Evolutionary conservation across 2,113 vertebrate species (phyloP), one percentile per base, ranked within the genome.

Genomic region (Eleginops maclovinus): DNA sequence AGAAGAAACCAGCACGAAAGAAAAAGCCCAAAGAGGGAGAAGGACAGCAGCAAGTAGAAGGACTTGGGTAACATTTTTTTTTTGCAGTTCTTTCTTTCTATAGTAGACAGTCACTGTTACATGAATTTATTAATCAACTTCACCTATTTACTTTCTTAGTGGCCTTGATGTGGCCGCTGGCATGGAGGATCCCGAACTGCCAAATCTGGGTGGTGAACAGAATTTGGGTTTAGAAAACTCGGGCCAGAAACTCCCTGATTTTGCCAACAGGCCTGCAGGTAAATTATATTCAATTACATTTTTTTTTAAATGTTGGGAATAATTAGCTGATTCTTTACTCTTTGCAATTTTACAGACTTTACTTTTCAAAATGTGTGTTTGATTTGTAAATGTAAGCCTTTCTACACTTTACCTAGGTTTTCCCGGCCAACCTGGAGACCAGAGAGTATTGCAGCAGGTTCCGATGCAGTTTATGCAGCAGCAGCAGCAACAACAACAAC

Each of bases 1-100:
- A 99, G 94, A 99, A 99, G 94, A 99, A 99, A 87, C 97, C 98
- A 19, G 95, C 96, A 62, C 94, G 98, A 77, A 99, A 99, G 93
- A 99, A 99, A 94, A 99, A 99, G 89, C 88, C 93, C 5, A 95
- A 94, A 90, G 93, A 90, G 24, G 96, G 93, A 59, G 94, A 95
- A 43, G 93, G 93, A 82, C 98, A 96, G 84, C 97, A 96, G 72
- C 94, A 96, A 71, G 93, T 89, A 73, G 97, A 99, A 72, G 95
- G 95, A 84, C 91, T 96, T 84, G 95, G 95, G 98, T 99, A 97
- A 95, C 94, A 3, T 65, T 7, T 51, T 13, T 74, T 63, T 55
- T 0, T 71, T 60, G 21, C 26, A 53, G 5, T 49, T 60, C 51
- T 44, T 9, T 6, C 55, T 40, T 59, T 61, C 8, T 1, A 19